phyloP scores from a whole-genome alignment of 2,888 invertebrate species.

The Branchellion lobata region DNA sequence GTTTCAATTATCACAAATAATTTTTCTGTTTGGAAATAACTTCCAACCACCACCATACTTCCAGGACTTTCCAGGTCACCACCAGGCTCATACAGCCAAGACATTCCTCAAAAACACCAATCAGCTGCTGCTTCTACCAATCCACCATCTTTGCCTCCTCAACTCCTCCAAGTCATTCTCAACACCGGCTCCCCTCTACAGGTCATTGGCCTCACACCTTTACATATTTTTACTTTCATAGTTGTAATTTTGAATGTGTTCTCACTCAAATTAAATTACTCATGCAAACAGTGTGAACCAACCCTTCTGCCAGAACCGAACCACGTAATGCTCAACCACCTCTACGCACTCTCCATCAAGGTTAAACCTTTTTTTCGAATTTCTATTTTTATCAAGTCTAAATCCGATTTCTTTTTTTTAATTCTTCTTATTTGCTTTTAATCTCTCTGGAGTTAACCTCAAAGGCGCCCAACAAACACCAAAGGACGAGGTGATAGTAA shows the following conservation, averaged over 20 bases:
- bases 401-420: background rate
- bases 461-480: too few relatives aligned
- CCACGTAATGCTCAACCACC: slow-evolving; percentile 98
- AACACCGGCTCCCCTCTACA: slow-evolving; percentile 89
- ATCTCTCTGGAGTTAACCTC: too few relatives aligned
- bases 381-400: background rate
- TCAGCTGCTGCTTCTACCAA: slow-evolving; percentile 81
- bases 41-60: too few relatives aligned
- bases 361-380: slow-evolving; percentile 53
- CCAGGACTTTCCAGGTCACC: slow-evolving; percentile 54
- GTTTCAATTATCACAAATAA: background rate
- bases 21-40: background rate
- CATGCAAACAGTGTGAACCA: slow-evolving; percentile 80
- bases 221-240: too few relatives aligned
- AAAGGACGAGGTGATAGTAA: slow-evolving; percentile 96
- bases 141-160: slow-evolving; percentile 95
- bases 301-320: slow-evolving; percentile 98
- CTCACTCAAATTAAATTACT: too few relatives aligned
- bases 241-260: too few relatives aligned
- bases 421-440: background rate
- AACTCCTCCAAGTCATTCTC: slow-evolving; percentile 93
- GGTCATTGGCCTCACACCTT: slow-evolving; percentile 51
- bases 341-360: slow-evolving; percentile 96
- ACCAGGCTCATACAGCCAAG: slow-evolving; percentile 69
- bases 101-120: slow-evolving; percentile 87